Conservation (phyloP, 1,140 invertebrate genomes). For the Heliconius eleuchia region DNA sequence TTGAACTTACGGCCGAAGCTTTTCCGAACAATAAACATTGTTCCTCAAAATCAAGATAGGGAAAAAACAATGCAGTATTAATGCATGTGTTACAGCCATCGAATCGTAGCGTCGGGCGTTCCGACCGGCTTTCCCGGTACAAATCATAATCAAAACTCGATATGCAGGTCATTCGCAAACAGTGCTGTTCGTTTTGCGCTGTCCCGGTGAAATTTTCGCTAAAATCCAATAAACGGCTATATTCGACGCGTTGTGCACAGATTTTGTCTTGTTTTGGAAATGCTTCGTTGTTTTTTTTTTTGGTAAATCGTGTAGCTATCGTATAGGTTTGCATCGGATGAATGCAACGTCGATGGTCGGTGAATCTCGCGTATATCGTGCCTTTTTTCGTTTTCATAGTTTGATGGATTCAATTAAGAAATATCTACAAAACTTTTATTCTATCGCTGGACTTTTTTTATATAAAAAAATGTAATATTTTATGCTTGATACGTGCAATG, state of each 20-base stretch:
- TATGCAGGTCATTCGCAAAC: conserved; percentile 68
- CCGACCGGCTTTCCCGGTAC: conserved; percentile 47
- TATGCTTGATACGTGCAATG: not conserved
- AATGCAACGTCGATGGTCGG: conserved; percentile 27
- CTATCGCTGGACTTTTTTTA: not conserved
- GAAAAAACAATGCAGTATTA: conserved; percentile 27
- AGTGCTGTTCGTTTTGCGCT: conserved; percentile 57
- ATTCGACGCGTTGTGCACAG: conserved; percentile 39
- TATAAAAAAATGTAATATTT: not conserved
- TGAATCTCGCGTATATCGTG: not conserved
- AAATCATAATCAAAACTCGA: conserved; percentile 73
- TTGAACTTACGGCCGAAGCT: not conserved
- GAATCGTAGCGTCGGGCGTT: conserved; percentile 34
- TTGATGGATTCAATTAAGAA: conserved; percentile 15
- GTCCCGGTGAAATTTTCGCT: conserved; percentile 67
- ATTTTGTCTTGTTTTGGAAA: conserved; percentile 48
- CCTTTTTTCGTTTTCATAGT: conserved; percentile 6
- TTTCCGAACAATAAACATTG: conserved; percentile 1
- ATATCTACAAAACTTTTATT: conserved; percentile 12
- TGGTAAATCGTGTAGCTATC: conserved; percentile 29
- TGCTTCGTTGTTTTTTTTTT: conserved; percentile 41
- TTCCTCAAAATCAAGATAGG: conserved; percentile 9
- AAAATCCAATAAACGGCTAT: conserved; percentile 72
- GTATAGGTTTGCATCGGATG: conserved; percentile 28
- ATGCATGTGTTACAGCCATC: conserved; percentile 26